These are phyloP conservation scores for Papilio gigon DNA, from an alignment of 2,888 invertebrate genomes.

Conservation along the genomic window DNA sequence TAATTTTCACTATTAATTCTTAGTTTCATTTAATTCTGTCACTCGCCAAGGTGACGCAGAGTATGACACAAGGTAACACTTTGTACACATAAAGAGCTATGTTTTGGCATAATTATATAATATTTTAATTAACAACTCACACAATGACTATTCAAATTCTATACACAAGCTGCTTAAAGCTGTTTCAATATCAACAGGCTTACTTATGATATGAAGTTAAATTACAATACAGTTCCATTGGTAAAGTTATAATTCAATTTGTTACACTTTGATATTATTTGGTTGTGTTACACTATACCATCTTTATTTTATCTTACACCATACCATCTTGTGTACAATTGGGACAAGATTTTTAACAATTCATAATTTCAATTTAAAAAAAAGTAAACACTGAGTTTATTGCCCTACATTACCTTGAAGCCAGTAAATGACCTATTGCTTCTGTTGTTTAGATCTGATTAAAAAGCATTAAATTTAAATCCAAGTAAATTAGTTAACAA, in stretches of 20 bases:
- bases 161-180: not conserved
- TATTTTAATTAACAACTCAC: constrained; percentile 6
- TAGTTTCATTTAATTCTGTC: constrained; percentile 52
- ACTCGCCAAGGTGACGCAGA: not conserved
- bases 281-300: too few species aligned
- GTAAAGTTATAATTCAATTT: too few species aligned
- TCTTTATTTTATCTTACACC: too few species aligned
- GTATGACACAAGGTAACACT: not conserved
- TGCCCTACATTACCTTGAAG: not conserved
- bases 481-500: not conserved
- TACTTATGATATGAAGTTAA: too few species aligned
- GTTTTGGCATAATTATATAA: constrained; percentile 12
- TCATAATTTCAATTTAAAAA: not conserved
- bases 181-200: not conserved
- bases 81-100: constrained; percentile 1
- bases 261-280: too few species aligned
- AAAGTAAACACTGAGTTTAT: not conserved
- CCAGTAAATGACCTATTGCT: constrained; percentile 10
- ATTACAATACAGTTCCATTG: not conserved
- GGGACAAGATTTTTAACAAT: too few species aligned
- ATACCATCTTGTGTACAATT: not conserved
- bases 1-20: constrained; percentile 66
- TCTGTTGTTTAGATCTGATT: not conserved
- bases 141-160: constrained; percentile 17
- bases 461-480: not conserved